Evolutionary conservation across 2,113 vertebrate genomes (phyloP), one percentile per base, ranked within the genome.

Genomic region (Oreochromis spilurus): DNA sequence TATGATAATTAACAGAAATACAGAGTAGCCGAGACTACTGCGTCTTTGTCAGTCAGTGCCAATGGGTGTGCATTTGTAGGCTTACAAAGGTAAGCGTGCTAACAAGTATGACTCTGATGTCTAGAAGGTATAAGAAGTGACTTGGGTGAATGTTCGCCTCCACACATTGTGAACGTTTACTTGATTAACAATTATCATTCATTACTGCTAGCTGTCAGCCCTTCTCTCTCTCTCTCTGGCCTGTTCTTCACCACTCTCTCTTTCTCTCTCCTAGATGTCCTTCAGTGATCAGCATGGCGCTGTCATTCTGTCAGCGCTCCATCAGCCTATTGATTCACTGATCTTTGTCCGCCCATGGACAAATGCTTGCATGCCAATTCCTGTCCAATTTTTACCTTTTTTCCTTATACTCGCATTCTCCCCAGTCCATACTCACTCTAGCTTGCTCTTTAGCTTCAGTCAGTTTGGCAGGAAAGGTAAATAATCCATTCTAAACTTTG

Each of bases 111-210:
- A 19, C 84, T 65, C 70, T 40, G 80, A 84, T 75, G 65, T 94
- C 88, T 82, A 79, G 55, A 84, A 45, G 55, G 36, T 85, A 79
- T 10, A 58, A 54, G 81, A 79, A 92, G 75, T 38, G 82, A 89
- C 40, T 85, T 58, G 21, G 50, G 38, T 81, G 54, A 85, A 65
- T 77, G 85, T 83, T 90, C 12, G 14, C 75, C 82, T 89, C 75
- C 80, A 88, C 82, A 90, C 38, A 80, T 85, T 80, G 80, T 85
- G 83, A 54, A 29, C 29, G 79, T 93, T 88, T 84, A 70, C 91
- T 84, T 91, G 88, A 90, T 90, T 91, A 96, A 94, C 92, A 96
- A 96, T 95, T 96, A 95, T 93, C 93, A 94, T 96, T 96, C 93
- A 95, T 96, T 96, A 96, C 87, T 85, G 82, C 84, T 65, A 24